Percentiles rank a stretch among this genome's conserved stretches.
These are phyloP conservation scores for Microctenopoma stevenorrisi DNA, from an alignment of 2,797 vertebrate species.

Conservation along the genomic window DNA sequence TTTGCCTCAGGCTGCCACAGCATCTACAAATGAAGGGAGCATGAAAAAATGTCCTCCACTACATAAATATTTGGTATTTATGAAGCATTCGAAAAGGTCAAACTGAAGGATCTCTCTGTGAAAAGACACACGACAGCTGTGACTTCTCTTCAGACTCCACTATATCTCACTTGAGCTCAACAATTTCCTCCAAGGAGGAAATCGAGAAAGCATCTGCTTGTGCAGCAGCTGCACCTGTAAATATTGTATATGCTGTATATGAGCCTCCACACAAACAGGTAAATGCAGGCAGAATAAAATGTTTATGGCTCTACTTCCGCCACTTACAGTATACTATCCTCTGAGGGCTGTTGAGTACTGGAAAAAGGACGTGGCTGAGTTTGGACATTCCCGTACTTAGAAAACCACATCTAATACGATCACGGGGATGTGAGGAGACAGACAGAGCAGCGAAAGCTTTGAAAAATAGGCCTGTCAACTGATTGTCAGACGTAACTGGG, in stretches of 20 bases:
- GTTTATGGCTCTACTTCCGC: slow-evolving; percentile 79
- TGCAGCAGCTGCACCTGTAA: slow-evolving; percentile 39
- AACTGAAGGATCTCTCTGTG: slow-evolving; percentile 5
- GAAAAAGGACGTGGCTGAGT: slow-evolving; percentile 74
- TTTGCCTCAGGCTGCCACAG: background rate
- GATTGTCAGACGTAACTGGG: slow-evolving; percentile 69
- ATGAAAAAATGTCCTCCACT: slow-evolving; percentile 1
- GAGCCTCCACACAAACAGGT: slow-evolving; percentile 69
- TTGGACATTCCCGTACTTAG: slow-evolving; percentile 81
- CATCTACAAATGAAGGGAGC: slow-evolving; percentile 11
- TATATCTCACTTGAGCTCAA: slow-evolving; percentile 1
- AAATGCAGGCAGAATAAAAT: slow-evolving; percentile 75
- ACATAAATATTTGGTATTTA: slow-evolving; percentile 52
- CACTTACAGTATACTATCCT: slow-evolving; percentile 73
- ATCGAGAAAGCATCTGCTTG: slow-evolving; percentile 16
- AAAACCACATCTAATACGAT: slow-evolving; percentile 80
- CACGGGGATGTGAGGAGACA: slow-evolving; percentile 51
- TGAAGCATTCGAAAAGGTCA: slow-evolving; percentile 30
- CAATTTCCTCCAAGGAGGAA: slow-evolving; percentile 24
- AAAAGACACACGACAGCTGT: slow-evolving; percentile 25
- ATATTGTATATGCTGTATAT: slow-evolving; percentile 35
- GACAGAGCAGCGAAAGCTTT: slow-evolving; percentile 57
- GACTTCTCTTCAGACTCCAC: background rate
- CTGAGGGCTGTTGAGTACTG: slow-evolving; percentile 68
- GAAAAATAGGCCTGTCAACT: slow-evolving; percentile 67